Percentiles rank a stretch among this genome's conserved stretches.
phyloP scores from a whole-genome alignment of 2,797 vertebrate species.

The Sparidentex hasta region DNA sequence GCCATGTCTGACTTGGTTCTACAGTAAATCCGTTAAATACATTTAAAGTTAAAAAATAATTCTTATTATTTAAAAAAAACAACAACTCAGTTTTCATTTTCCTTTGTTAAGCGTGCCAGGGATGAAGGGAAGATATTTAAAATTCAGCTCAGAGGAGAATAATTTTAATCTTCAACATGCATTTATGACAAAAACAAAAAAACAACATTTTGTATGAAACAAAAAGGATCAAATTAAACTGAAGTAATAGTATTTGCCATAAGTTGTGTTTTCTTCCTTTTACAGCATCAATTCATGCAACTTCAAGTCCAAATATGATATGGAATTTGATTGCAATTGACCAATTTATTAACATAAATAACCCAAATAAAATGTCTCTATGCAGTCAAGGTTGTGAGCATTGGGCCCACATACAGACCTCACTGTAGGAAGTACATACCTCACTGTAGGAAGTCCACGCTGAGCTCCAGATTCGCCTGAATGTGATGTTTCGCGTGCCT shows the following conservation, averaged over 20 bases:
- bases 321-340: background rate
- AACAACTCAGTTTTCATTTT: background rate
- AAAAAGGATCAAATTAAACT: background rate
- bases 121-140: background rate
- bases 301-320: background rate
- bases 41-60: background rate
- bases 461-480: background rate
- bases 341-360: background rate
- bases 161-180: background rate
- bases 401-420: background rate
- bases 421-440: background rate
- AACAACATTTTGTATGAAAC: background rate
- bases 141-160: background rate
- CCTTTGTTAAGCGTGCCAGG: background rate
- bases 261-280: background rate
- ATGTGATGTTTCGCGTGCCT: conserved; percentile 10
- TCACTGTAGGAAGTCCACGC: background rate
- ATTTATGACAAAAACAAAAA: background rate
- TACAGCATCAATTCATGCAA: no score
- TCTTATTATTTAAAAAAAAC: no score
- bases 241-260: background rate
- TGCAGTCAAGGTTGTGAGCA: background rate
- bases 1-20: background rate
- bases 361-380: background rate
- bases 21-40: background rate